These are phyloP conservation scores for Apamea epomidion DNA, from an alignment of 2,888 invertebrate genomes.

Conservation along the genomic window DNA sequence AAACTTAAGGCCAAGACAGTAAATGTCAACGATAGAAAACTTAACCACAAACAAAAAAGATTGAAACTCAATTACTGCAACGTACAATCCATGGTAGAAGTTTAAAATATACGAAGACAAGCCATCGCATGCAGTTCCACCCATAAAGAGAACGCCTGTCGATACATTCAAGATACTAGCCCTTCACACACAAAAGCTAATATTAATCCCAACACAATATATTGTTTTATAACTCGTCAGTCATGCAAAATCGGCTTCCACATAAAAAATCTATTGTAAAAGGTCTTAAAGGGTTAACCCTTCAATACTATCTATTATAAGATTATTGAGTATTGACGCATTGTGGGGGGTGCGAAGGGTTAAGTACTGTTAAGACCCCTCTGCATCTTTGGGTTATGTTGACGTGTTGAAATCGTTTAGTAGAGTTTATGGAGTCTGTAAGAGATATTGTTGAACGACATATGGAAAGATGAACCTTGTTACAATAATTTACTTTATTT, in stretches of 20 bases:
- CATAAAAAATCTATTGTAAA: conserved; percentile 61
- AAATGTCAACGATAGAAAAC: background rate
- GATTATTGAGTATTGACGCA: conserved; percentile 89
- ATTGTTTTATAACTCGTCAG: conserved; percentile 75
- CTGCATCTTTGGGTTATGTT: conserved; percentile 59
- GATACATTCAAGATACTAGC: conserved; percentile 29
- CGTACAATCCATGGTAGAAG: background rate
- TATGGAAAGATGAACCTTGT: background rate
- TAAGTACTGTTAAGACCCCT: conserved; percentile 76
- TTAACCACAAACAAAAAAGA: background rate
- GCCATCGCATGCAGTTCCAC: background rate
- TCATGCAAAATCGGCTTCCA: conserved; percentile 78
- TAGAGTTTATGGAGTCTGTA: conserved; percentile 29
- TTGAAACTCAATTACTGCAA: background rate
- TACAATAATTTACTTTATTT: background rate
- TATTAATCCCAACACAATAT: conserved; percentile 59
- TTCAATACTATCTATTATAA: conserved; percentile 81
- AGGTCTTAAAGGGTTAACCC: conserved; percentile 70
- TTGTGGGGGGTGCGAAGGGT: conserved; percentile 87
- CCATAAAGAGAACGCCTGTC: conserved; percentile 1
- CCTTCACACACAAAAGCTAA: conserved; percentile 44
- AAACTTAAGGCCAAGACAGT: background rate
- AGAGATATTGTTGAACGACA: conserved; percentile 6
- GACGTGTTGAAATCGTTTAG: conserved; percentile 59
- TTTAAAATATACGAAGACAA: conserved; percentile 9